Conservation (phyloP, 2,797 vertebrate genomes). For the Allobates femoralis region DNA sequence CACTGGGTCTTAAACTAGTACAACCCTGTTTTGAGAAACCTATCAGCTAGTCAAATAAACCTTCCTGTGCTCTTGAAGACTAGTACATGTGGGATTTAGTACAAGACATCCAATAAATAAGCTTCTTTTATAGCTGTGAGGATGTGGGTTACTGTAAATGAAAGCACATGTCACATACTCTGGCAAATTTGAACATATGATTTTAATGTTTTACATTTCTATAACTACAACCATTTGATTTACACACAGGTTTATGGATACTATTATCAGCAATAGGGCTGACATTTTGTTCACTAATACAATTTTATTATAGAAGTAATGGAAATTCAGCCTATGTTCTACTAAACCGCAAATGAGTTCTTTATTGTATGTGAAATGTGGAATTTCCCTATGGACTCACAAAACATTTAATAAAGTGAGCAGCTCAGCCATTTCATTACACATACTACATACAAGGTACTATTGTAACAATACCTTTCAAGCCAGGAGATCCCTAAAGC, state of each 20-base stretch:
- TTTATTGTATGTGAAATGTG: conserved; percentile 64
- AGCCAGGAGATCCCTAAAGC: conserved; percentile 28
- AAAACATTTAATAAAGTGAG: conserved; percentile 81
- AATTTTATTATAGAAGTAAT: conserved; percentile 39
- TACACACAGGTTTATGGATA: conserved; percentile 32
- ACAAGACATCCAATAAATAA: not conserved
- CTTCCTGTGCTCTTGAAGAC: not conserved
- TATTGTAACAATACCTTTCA: conserved; percentile 29
- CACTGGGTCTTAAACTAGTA: not conserved
- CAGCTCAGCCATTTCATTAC: conserved; percentile 82
- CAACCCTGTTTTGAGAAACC: too few species aligned
- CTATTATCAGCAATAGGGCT: conserved; percentile 19
- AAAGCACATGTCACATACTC: conserved; percentile 8
- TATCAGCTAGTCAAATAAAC: not conserved
- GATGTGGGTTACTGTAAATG: not conserved
- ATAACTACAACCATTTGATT: conserved; percentile 27
- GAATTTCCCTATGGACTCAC: conserved; percentile 78
- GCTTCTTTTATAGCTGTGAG: not conserved
- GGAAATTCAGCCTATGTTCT: conserved; percentile 49
- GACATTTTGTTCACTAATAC: conserved; percentile 40
- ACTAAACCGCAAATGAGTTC: conserved; percentile 55
- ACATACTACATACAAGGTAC: conserved; percentile 55
- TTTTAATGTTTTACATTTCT: conserved; percentile 30
- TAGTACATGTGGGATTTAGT: not conserved
- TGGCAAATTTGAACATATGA: conserved; percentile 14